Conservation (phyloP, 2,113 vertebrate genomes). For the Pycnonotus jocosus region DNA sequence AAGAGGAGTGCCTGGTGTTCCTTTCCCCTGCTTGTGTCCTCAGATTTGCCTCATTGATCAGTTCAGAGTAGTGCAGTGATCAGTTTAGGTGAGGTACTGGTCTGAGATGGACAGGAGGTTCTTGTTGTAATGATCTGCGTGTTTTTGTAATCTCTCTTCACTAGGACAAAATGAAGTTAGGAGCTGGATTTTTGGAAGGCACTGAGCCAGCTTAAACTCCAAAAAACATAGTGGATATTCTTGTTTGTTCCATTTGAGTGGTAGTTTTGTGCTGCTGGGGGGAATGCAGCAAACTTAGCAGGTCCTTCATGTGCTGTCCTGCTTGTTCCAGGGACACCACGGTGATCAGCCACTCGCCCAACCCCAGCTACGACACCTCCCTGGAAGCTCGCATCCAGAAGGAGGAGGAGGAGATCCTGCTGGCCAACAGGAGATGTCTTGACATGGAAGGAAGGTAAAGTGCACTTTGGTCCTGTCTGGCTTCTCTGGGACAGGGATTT, state of each 20-base stretch:
- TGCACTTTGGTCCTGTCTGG: background rate
- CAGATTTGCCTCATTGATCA: background rate
- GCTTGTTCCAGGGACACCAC: conserved; percentile 82
- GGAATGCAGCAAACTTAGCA: background rate
- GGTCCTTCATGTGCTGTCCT: background rate
- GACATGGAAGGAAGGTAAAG: conserved; percentile 97
- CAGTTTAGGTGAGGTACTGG: background rate
- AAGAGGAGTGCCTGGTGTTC: background rate
- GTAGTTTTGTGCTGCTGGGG: background rate
- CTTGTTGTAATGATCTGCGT: background rate
- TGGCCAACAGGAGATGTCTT: conserved; percentile 94
- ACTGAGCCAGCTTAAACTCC: background rate
- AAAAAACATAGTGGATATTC: background rate
- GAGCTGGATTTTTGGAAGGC: background rate
- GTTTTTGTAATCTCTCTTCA: background rate
- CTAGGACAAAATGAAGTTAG: background rate
- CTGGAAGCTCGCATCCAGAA: conserved; percentile 96
- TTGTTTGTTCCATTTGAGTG: background rate
- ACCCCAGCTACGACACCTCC: conserved; percentile 91
- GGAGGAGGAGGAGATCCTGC: conserved; percentile 95
- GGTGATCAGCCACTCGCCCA: conserved; percentile 86
- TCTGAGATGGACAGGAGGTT: background rate
- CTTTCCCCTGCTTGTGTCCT: background rate
- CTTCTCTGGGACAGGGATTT: background rate
- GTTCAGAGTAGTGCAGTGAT: background rate